Base-by-base conservation (phyloP, 1,140 invertebrate genomes). In the Acyrthosiphon pisum region DNA sequence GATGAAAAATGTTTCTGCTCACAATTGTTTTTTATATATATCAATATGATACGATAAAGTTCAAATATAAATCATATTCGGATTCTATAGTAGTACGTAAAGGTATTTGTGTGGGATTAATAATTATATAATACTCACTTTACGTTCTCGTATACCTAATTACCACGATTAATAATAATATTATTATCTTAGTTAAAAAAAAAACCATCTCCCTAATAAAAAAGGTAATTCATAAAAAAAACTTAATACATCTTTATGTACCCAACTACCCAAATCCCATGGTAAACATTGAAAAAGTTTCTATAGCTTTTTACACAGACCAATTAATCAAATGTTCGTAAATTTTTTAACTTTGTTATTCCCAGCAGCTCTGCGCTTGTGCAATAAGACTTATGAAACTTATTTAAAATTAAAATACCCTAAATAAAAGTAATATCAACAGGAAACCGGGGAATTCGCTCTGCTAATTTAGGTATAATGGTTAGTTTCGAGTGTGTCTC, bases 221-320 rank as follows among this genome's bases (percentile, higher is more conserved):
- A 37, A 26, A 11, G 48, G n/a, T 37, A 26, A 35, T 53, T 50
- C 30, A 20, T 50, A 56, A 87, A 89, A 53, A 89, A 89, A n/a
- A 88, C 46, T 56, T 89, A 56, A 90, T 90, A 90, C 22, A 26
- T 41, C 88, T 90, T 90, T 90, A 60, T n/a, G 26, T 41, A 90
- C 35, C 23, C 87, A 7, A 90, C 37, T 90, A 37, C 53, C 37
- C 23, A 60, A 22, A 37, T 53, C 37, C 37, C 23, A 60, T 26
- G 37, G 37, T 60, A 90, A 90, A 60, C 53, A 60, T 90, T 44
- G 53, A 56, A 60, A 89, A 90, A 90, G 50, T 90, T 90, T 41
- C 53, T 60, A 37, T 56, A 41, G 88, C 0, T 90, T 60, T 60
- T 22, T 60, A 26, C 23, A 56, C 53, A 37, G n/a, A 56, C 88